Evolutionary conservation across 2,888 invertebrate genomes (phyloP).

Genomic region (Dexiosoma caninum): DNA sequence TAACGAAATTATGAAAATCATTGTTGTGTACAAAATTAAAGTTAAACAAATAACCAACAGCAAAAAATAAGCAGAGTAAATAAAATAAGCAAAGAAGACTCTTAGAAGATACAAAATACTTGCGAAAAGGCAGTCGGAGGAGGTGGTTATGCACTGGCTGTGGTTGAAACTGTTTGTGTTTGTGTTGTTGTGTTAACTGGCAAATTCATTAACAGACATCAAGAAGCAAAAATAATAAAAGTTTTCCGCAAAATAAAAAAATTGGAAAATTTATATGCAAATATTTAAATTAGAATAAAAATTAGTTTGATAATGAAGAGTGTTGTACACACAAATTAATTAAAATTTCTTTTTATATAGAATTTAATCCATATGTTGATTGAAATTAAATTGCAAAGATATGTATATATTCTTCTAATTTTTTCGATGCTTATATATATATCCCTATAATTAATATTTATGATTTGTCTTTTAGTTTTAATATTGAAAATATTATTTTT

Average conservation of each 20-base stretch:
- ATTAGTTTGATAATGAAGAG: conserved; percentile 7
- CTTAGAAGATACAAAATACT: not conserved
- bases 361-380: too few species aligned
- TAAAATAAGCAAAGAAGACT: conserved; percentile 21
- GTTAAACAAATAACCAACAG: conserved; percentile 10
- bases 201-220: conserved; percentile 1
- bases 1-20: conserved; percentile 22
- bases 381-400: too few species aligned
- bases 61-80: not conserved
- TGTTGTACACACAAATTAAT: conserved; percentile 41
- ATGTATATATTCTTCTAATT: too few species aligned
- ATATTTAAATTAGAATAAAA: conserved; percentile 32
- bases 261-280: conserved; percentile 46
- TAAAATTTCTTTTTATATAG: conserved; percentile 43
- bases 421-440: too few species aligned
- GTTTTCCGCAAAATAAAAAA: conserved; percentile 27
- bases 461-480: too few species aligned
- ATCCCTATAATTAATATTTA: too few species aligned
- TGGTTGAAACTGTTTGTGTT: not conserved
- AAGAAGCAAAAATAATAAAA: conserved; percentile 27
- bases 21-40: conserved; percentile 32
- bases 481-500: too few species aligned
- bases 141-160: not conserved
- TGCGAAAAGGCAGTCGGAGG: not conserved
- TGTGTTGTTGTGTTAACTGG: not conserved